These are phyloP conservation scores for Tauraco erythrolophus DNA, from an alignment of 2,113 vertebrate genomes.

Conservation along the genomic window DNA sequence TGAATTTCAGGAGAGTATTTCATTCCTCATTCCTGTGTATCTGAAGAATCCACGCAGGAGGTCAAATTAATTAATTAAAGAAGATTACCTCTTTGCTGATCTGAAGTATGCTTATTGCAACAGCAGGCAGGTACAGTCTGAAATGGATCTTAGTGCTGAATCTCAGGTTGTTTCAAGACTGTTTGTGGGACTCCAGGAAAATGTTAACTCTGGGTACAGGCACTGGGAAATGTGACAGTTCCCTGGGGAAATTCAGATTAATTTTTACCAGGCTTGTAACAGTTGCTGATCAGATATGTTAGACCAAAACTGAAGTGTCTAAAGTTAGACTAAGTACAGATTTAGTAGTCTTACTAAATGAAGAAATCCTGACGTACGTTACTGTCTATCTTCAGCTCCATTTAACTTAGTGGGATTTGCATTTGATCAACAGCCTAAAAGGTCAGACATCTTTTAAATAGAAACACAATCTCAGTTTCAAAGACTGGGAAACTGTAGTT, in stretches of 20 bases:
- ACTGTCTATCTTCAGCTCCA: conserved; percentile 45
- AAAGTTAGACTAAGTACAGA: conserved; percentile 60
- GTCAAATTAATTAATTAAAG: conserved; percentile 29
- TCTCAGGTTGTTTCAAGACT: background rate
- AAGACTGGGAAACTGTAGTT: background rate
- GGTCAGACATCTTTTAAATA: conserved; percentile 52
- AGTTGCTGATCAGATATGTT: conserved; percentile 15
- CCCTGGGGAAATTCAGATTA: background rate
- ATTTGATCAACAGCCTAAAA: conserved; percentile 45
- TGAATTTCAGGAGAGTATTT: background rate
- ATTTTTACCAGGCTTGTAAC: background rate
- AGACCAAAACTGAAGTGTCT: conserved; percentile 37
- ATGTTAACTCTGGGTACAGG: background rate
- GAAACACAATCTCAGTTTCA: conserved; percentile 35
- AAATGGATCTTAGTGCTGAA: background rate
- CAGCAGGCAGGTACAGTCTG: background rate
- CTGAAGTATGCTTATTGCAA: background rate
- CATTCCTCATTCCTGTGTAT: background rate
- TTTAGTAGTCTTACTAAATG: conserved; percentile 59
- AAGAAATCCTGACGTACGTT: conserved; percentile 32
- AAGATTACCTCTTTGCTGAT: background rate
- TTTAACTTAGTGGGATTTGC: conserved; percentile 50
- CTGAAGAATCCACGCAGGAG: background rate
- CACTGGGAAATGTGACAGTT: background rate
- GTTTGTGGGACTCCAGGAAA: background rate